A percentile compares a stretch with the other conserved stretches of the same genome.
Conservation (phyloP, 2,888 invertebrate genomes). For the Chrysodeixis includens region DNA sequence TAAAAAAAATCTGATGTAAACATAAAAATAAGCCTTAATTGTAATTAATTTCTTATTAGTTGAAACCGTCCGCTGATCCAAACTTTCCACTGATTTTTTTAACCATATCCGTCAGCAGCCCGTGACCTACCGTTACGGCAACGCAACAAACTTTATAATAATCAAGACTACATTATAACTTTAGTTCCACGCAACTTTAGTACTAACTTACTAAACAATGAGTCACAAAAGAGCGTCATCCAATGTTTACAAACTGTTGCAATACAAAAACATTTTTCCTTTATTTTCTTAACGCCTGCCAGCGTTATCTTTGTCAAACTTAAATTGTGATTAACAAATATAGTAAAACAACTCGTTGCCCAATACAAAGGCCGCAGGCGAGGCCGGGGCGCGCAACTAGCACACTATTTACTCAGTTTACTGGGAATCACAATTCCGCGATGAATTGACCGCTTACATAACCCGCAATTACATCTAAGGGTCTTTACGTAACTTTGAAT, state of each 20-base stretch:
- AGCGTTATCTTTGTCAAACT: conserved; percentile 17
- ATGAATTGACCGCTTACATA: conserved; percentile 36
- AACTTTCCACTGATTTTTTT: too few relatives aligned
- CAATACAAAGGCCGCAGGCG: conserved; percentile 38
- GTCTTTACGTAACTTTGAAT: conserved; percentile 28
- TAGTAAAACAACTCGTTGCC: conserved; percentile 24
- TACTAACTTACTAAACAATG: not conserved
- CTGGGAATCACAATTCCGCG: conserved; percentile 39
- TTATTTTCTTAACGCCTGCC: conserved; percentile 33
- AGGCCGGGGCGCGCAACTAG: conserved; percentile 34
- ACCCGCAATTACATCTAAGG: conserved; percentile 17
- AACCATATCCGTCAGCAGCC: too few relatives aligned
- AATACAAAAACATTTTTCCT: conserved; percentile 12
- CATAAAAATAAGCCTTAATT: too few relatives aligned
- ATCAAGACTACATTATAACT: too few relatives aligned
- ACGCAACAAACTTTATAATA: too few relatives aligned
- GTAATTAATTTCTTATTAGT: too few relatives aligned
- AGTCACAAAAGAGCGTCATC: not conserved
- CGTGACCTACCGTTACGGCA: too few relatives aligned
- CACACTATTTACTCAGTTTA: conserved; percentile 36
- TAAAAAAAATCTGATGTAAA: too few relatives aligned
- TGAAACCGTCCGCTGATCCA: too few relatives aligned
- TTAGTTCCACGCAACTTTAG: not conserved
- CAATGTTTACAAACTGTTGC: conserved; percentile 12
- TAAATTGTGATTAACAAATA: conserved; percentile 19